Evolutionary conservation across 2,888 invertebrate genomes (phyloP).

Genomic region (Oxycera nigricornis): DNA sequence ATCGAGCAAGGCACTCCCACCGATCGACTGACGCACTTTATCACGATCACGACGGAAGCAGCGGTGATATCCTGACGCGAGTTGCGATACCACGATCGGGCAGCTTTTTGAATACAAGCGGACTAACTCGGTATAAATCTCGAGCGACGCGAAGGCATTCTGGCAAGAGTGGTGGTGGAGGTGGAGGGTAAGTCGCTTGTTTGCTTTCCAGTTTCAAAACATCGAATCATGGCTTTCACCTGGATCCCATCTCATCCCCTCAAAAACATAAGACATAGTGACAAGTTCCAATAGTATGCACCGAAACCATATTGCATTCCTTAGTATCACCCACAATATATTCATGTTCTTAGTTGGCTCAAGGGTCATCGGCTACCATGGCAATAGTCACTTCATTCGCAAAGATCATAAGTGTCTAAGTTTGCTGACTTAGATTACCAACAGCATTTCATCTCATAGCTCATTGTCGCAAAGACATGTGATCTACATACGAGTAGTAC

Average conservation of each 20-base stretch:
- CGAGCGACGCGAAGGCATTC: conserved; percentile 60
- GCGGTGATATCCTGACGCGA: conserved; percentile 83
- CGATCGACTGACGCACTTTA: conserved; percentile 34
- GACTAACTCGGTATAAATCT: conserved; percentile 77
- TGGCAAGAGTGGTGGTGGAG: conserved; percentile 52
- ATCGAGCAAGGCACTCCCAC: conserved; percentile 35
- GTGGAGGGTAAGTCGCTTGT: conserved; percentile 66
- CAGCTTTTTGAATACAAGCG: conserved; percentile 84
- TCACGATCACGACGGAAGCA: conserved; percentile 63
- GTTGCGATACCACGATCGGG: conserved; percentile 86
- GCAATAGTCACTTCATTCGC: too few relatives aligned
- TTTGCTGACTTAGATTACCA: too few relatives aligned
- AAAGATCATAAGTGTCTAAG: too few relatives aligned
- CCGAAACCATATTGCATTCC: too few relatives aligned
- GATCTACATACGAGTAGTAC: too few relatives aligned
- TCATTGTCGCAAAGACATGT: too few relatives aligned
- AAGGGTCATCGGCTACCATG: too few relatives aligned
- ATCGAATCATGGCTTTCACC: background rate
- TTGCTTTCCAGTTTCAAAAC: background rate
- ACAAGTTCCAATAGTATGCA: too few relatives aligned
- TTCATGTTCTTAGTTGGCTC: too few relatives aligned
- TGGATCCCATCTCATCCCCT: background rate
- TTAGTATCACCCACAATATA: too few relatives aligned
- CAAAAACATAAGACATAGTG: too few relatives aligned
- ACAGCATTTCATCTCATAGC: too few relatives aligned